Evolutionary conservation across 2,797 vertebrate genomes (phyloP).

Genomic region (Sciaenops ocellatus): DNA sequence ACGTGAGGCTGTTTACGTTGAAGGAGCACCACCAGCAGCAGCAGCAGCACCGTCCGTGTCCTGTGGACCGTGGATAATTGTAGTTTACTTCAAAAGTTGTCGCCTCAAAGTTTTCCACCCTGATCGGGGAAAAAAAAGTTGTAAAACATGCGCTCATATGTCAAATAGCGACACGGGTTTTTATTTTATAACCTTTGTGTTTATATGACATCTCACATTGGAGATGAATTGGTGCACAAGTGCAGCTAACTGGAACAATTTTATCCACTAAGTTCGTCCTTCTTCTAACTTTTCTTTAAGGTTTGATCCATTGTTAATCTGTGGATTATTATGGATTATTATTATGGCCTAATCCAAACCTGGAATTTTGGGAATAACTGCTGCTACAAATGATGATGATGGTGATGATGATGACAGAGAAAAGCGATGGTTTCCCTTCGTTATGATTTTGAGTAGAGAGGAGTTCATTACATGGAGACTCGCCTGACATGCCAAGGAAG

Average conservation of each 20-base stretch:
- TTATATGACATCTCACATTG: not conserved
- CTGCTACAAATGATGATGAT: not conserved
- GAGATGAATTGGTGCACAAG: slow-evolving; percentile 42
- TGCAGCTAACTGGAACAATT: slow-evolving; percentile 27
- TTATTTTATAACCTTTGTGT: not conserved
- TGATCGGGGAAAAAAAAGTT: slow-evolving; percentile 28
- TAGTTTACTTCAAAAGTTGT: slow-evolving; percentile 45
- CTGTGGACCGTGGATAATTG: slow-evolving; percentile 52
- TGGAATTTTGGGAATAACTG: slow-evolving; percentile 48
- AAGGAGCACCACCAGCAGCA: not conserved
- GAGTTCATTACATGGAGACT: slow-evolving; percentile 87
- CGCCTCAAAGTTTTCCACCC: slow-evolving; percentile 35
- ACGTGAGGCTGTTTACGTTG: slow-evolving; percentile 19
- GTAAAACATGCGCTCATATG: not conserved
- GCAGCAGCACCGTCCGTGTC: slow-evolving; percentile 28
- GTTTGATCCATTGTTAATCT: slow-evolving; percentile 31
- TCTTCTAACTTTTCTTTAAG: not conserved
- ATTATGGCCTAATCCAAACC: slow-evolving; percentile 57
- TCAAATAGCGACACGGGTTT: not conserved
- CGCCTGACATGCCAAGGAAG: slow-evolving; percentile 94
- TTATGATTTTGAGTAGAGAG: slow-evolving; percentile 72
- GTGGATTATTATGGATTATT: slow-evolving; percentile 75
- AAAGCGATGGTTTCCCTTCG: slow-evolving; percentile 71
- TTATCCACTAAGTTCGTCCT: slow-evolving; percentile 6
- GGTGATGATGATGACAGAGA: slow-evolving; percentile 59